These are phyloP conservation scores for Poeciliopsis occidentalis DNA, from an alignment of 2,113 vertebrate species.

Conservation along the genomic window DNA sequence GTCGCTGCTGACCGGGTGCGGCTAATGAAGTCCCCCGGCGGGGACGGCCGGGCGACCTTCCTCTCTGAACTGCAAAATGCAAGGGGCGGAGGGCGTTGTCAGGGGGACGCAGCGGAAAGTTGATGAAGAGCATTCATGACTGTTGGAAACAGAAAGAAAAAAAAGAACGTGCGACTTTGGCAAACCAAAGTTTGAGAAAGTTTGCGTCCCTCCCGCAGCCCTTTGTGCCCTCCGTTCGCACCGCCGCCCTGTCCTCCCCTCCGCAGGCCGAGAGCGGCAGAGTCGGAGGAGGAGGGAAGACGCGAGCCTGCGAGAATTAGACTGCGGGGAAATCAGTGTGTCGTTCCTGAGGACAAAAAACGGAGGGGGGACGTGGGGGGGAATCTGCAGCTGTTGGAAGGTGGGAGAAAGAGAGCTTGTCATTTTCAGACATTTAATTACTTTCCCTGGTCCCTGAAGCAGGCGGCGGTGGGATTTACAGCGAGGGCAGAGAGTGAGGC, in stretches of 20 bases:
- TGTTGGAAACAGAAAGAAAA: conserved; percentile 15
- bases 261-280: conserved; percentile 4
- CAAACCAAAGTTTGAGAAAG: conserved; percentile 10
- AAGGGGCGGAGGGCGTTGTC: not conserved
- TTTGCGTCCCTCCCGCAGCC: not conserved
- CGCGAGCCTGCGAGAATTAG: conserved; percentile 33
- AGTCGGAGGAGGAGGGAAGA: conserved; percentile 31
- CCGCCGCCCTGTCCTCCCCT: conserved; percentile 14
- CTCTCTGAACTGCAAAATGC: conserved; percentile 23
- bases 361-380: too few species aligned
- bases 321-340: conserved; percentile 62
- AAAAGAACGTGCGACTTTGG: not conserved
- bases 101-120: conserved; percentile 23
- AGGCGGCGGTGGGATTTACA: conserved; percentile 20
- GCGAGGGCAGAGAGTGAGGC: conserved; percentile 13
- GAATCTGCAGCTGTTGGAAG: conserved; percentile 20
- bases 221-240: conserved; percentile 13
- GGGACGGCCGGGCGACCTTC: conserved; percentile 57
- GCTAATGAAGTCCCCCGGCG: conserved; percentile 52
- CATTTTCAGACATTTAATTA: conserved; percentile 70
- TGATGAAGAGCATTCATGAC: conserved; percentile 41
- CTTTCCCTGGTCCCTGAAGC: conserved; percentile 46
- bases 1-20: conserved; percentile 8
- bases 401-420: conserved; percentile 49
- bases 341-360: conserved; percentile 20